A percentile compares a stretch with the other conserved stretches of the same genome.
phyloP scores from a whole-genome alignment of 2,113 vertebrate species.

The Sylvia atricapilla region DNA sequence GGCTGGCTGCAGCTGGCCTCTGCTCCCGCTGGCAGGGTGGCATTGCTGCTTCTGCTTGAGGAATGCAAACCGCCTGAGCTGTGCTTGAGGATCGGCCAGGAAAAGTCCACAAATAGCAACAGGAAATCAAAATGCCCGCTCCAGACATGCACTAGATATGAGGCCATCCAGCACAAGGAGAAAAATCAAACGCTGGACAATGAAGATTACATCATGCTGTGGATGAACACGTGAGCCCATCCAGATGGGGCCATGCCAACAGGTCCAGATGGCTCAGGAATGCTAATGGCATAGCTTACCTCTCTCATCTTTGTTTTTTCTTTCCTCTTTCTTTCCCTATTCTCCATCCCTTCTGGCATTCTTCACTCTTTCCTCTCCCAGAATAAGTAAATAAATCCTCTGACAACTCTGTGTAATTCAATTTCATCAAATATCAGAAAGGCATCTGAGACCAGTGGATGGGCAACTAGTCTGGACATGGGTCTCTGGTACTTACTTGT shows the following conservation, averaged over 20 bases:
- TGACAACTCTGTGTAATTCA: background rate
- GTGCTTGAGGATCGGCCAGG: slow-evolving; percentile 15
- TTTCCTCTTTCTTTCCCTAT: slow-evolving; percentile 32
- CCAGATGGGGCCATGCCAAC: slow-evolving; percentile 76
- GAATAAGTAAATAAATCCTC: slow-evolving; percentile 23
- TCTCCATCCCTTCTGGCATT: background rate
- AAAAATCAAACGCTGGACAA: slow-evolving; percentile 20
- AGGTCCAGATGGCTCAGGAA: slow-evolving; percentile 76
- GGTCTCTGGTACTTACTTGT: background rate
- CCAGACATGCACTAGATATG: slow-evolving; percentile 38
- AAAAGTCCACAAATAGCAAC: slow-evolving; percentile 62
- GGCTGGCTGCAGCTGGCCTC: background rate
- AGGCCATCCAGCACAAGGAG: slow-evolving; percentile 36
- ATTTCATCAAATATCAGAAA: background rate
- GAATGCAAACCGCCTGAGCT: slow-evolving; percentile 24
- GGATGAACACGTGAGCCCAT: slow-evolving; percentile 48
- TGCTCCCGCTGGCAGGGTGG: background rate
- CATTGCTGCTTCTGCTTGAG: slow-evolving; percentile 20
- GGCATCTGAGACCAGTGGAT: background rate
- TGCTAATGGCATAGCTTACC: slow-evolving; percentile 73
- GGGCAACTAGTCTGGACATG: background rate
- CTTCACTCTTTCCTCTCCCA: slow-evolving; percentile 28
- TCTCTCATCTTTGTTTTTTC: slow-evolving; percentile 57
- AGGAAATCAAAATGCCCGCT: slow-evolving; percentile 54
- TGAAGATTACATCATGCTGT: slow-evolving; percentile 73